Evolutionary conservation across 2,888 invertebrate genomes (phyloP), one percentile per base, ranked within the genome.

Genomic region (Drosophila paramelanica): DNA sequence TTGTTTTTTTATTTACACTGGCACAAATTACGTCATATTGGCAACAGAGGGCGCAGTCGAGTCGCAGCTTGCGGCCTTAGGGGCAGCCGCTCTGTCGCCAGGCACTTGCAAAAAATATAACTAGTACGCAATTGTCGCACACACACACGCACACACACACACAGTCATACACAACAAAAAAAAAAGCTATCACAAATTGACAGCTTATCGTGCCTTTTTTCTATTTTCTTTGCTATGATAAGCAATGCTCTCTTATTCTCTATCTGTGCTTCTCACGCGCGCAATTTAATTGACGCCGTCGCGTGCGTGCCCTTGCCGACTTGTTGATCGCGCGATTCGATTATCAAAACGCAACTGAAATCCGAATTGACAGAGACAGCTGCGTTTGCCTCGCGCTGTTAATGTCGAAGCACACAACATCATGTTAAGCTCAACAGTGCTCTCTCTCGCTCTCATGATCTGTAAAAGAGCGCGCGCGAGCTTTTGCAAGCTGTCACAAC

Each of bases 21-120:
- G 42, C 42, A 65, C 59, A 62, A 73, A 84, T 84, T 84, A 84
- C 83, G 83, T 84, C 83, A 84, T 86, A 79, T 73, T 72, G 67
- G 61, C 81, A 72, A 61, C 53, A 64, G 70, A 61, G 55, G 36
- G 60, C 60, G 59, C 70, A 64, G 47, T 45, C 46, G 46, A 67
- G 13, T 36, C 10, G 31, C 31, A 31, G 31, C 8, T 31, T 31
- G 31, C 31, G 10, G 31, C 10, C 31, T 31, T 36, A 13, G 67
- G 39, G 49, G 61, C 61, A 76, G 77, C 50, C 68, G 65, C 61
- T 51, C 57, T 73, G 77, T 79, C 77, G 85, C 77, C 79, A 67
- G 55, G 65, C 67, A 76, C 67, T 73, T 72, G 82, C 79, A 55
- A 77, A 81, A 78, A 81, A 78, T 68, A 50, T n/a, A 50, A 53